These are phyloP conservation scores for Malurus cyaneus DNA, from an alignment of 2,113 vertebrate genomes.

Conservation along the genomic window DNA sequence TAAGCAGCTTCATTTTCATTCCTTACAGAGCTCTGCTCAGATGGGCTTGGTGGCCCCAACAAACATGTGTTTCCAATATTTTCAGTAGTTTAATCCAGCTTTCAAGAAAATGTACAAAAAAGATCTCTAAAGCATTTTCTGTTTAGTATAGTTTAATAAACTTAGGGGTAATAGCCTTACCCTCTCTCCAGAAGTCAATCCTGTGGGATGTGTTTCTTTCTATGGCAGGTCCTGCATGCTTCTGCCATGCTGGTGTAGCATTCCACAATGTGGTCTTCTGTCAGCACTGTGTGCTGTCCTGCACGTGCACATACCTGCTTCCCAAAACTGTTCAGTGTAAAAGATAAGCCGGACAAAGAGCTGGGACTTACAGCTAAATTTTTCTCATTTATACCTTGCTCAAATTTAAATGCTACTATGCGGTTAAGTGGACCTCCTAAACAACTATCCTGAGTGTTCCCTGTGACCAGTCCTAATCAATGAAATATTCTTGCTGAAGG, in stretches of 20 bases:
- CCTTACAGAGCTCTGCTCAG: background rate
- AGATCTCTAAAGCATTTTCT: background rate
- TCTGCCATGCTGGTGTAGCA: rapidly evolving
- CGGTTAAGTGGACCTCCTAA: background rate
- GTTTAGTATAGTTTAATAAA: background rate
- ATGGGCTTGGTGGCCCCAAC: background rate
- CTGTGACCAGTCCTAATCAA: background rate
- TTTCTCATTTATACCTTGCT: background rate
- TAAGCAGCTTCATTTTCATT: constrained; percentile 14
- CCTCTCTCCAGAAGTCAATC: background rate
- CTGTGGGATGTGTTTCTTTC: background rate
- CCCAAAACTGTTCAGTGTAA: background rate
- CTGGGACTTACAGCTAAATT: background rate
- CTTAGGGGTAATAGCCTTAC: background rate
- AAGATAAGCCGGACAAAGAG: background rate
- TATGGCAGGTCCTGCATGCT: rapidly evolving
- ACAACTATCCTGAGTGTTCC: background rate
- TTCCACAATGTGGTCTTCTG: background rate
- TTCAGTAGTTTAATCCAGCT: background rate
- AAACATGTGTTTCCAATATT: constrained; percentile 52
- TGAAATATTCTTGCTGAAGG: background rate
- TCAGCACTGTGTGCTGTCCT: background rate
- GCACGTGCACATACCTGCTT: background rate
- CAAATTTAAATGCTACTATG: background rate
- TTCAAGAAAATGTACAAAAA: background rate